phyloP scores from a whole-genome alignment of 2,888 invertebrate genomes.

The Dicyrtoma fusca region DNA sequence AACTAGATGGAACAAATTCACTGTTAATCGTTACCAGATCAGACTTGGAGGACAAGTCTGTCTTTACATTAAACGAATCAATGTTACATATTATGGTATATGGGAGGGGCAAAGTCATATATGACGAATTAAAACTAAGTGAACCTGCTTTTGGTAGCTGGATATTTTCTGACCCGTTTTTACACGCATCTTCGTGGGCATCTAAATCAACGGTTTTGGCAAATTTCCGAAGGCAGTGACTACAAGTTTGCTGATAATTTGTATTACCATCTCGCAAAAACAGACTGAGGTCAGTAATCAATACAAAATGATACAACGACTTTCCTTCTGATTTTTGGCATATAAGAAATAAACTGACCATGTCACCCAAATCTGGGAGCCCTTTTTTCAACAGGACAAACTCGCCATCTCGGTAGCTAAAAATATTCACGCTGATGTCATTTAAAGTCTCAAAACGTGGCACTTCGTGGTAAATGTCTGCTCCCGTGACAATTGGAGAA shows the following conservation, averaged over 20 bases:
- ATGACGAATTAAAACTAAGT: not conserved
- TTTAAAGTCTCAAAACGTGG: conserved; percentile 3
- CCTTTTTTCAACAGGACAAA: not conserved
- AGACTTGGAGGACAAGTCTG: no score
- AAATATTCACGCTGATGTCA: not conserved
- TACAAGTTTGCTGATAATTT: no score
- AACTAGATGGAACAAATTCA: not conserved
- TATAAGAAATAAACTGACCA: conserved; percentile 12
- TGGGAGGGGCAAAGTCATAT: not conserved
- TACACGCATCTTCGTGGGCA: not conserved
- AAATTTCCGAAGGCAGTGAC: no score
- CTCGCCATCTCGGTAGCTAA: not conserved
- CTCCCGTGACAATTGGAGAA: not conserved
- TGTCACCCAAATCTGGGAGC: not conserved
- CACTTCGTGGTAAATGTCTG: not conserved
- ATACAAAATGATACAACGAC: not conserved
- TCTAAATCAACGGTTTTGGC: not conserved
- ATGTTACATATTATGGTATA: not conserved
- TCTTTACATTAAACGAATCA: no score
- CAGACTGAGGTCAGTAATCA: not conserved
- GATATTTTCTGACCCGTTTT: no score
- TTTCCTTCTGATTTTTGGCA: not conserved
- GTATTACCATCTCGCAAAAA: not conserved
- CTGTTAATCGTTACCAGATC: no score
- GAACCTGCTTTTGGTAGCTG: no score